Base-by-base conservation (phyloP, 2,888 invertebrate genomes). In the Lydus trimaculatus region DNA sequence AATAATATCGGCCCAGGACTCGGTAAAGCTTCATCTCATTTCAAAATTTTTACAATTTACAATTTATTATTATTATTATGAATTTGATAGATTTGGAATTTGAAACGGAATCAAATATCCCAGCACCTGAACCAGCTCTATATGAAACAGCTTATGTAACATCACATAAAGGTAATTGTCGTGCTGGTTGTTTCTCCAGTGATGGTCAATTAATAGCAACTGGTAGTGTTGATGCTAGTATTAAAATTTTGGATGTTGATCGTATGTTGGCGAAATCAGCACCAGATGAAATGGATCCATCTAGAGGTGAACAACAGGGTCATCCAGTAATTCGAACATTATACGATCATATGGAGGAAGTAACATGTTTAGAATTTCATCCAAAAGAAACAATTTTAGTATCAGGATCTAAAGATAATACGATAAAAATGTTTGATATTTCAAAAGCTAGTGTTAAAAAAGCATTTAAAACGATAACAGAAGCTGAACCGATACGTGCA, bases 131-230 rank as follows among this genome's bases (percentile, higher is more conserved):
- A 83, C 98, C 98, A 0, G 96, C 97, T 0, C 91, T 96, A 11
- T 99, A 99, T 83, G 99, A 99, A 87, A 99, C 99, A 0, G 98
- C 98, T 0, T 99, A 99, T 82, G 97, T 99, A 39, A 99, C 99
- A 2, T 96, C 98, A 4, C 99, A 99, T 85, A 99, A 99, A 86
- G 97, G 95, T 78, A 93, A 95, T 66, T 99, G 99, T 75, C 88
- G 99, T 64, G 94, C 98, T 0, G 99, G 98, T 7, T 97, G 97
- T 3, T 99, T 99, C 84, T 98, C 97, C 72, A 88, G 91, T 9
- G 98, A 98, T 85, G 99, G 99, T 0, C 96, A 97, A 75, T 87
- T 99, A 0, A 96, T 99, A 13, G 99, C 99, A 0, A 99, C 99
- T 0, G 99, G 99, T 15, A 98, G 98, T 75, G 97, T 96, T 0